phyloP scores from a whole-genome alignment of 2,797 vertebrate species.

The Aratinga solstitialis region DNA sequence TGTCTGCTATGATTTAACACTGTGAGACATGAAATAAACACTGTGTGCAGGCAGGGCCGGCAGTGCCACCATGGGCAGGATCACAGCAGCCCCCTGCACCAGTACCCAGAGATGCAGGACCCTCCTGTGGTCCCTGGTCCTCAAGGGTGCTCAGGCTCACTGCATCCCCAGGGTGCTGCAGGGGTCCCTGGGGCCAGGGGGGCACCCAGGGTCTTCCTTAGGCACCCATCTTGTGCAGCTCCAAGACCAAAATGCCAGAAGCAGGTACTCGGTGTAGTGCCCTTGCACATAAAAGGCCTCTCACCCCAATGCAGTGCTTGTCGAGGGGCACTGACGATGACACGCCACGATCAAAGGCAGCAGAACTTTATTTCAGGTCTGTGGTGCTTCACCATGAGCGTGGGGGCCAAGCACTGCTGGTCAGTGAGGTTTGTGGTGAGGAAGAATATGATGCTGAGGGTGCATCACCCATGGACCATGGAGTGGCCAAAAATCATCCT shows the following conservation, averaged over 20 bases:
- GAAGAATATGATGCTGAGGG: background rate
- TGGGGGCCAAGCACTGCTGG: no score
- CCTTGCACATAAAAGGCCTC: background rate
- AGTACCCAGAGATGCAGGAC: rapidly evolving
- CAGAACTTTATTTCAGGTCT: background rate
- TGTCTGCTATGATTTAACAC: constrained; percentile 54
- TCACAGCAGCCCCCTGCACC: rapidly evolving
- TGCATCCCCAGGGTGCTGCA: rapidly evolving
- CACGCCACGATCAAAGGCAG: rapidly evolving
- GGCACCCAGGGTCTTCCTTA: background rate
- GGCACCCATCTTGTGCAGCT: background rate
- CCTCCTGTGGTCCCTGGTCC: background rate
- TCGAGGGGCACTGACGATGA: no score
- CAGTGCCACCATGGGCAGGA: rapidly evolving
- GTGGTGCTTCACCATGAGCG: background rate
- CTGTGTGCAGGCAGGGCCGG: background rate
- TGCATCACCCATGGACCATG: background rate
- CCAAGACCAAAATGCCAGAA: rapidly evolving
- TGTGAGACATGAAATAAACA: background rate
- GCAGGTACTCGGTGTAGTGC: rapidly evolving
- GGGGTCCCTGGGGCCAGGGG: background rate
- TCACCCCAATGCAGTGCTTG: background rate
- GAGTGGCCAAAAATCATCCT: background rate
- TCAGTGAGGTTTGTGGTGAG: background rate
- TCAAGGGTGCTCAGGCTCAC: rapidly evolving